Base-by-base conservation (phyloP, 1,140 invertebrate genomes). In the Macrocentrus cingulum region DNA sequence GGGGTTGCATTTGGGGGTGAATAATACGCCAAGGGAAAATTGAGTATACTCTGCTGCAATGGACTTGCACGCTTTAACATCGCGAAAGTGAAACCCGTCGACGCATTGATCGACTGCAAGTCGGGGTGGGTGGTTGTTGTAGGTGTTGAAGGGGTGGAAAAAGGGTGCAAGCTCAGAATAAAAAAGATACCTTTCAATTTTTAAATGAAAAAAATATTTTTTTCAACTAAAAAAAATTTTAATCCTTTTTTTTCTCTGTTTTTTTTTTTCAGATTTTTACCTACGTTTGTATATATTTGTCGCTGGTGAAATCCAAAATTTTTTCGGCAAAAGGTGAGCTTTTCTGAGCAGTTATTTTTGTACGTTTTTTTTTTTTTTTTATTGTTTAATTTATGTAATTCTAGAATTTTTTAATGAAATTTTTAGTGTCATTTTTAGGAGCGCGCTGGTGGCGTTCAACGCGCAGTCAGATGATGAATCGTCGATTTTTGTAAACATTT, bases 11-110 rank as follows among this genome's bases (percentile, higher is more conserved):
- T n/a, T n/a, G n/a, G 11, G 13, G 50, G 49, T 15, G 15, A 8
- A 36, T 19, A 9, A 56, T 48, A 48, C n/a, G n/a, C n/a, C 39
- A 48, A 25, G 19, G 42, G 32, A 5, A 34, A 41, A 41, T 58
- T 11, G 34, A 49, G 48, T 0, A 42, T 58, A 16, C 45, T 25
- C 46, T 49, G 60, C 23, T 53, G 46, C 29, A 52, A 15, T 22
- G 53, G 65, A 68, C 67, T 73, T 72, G 73, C 73, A 76, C 74
- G 70, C 69, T 76, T 76, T 75, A 75, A 76, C 74, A 75, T 65
- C 66, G 71, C 74, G 77, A 80, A 80, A 80, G 77, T 80, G 77
- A 80, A 80, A 80, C 75, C 76, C 75, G 74, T 73, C 74, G 68
- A 72, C 74, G 77, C 77, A 80, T 80, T 79, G 77, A 80, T 80